Percentiles rank a stretch among this genome's conserved stretches.
Evolutionary conservation across 1,140 invertebrate species (phyloP).

Genomic region (Sminthurinus signatus): DNA sequence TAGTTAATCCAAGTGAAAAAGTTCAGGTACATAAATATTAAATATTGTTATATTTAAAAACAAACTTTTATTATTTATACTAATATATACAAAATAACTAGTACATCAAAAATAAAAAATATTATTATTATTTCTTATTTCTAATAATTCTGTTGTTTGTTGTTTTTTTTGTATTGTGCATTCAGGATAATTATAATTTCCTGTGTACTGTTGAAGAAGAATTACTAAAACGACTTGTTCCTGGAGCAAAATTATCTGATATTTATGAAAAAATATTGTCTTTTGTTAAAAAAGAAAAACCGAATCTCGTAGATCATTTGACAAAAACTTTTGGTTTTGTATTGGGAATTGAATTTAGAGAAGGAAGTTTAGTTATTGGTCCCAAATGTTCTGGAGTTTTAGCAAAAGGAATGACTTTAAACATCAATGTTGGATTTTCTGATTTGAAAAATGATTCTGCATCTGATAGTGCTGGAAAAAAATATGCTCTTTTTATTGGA

Average conservation of each 20-base stretch:
- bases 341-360: conserved; percentile 97
- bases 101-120: not conserved
- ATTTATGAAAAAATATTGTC: conserved; percentile 80
- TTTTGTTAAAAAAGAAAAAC: conserved; percentile 80
- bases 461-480: conserved; percentile 78
- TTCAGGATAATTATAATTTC: conserved; percentile 88
- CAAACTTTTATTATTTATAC: no score
- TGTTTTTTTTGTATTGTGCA: conserved; percentile 12
- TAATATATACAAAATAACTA: no score
- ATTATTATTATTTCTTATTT: not conserved
- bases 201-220: conserved; percentile 86
- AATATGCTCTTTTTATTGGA: conserved; percentile 89
- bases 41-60: not conserved
- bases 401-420: conserved; percentile 95
- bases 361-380: conserved; percentile 84
- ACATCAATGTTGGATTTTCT: conserved; percentile 89
- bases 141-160: no score
- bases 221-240: conserved; percentile 73
- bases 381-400: conserved; percentile 75
- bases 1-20: conserved; percentile 84
- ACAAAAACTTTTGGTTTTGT: conserved; percentile 94
- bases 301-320: conserved; percentile 78
- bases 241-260: conserved; percentile 76
- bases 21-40: conserved; percentile 53
- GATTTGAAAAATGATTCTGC: conserved; percentile 76